These are phyloP conservation scores for Craseonycteris thonglongyai DNA, from an alignment of 2,113 vertebrate genomes.

Conservation along the genomic window DNA sequence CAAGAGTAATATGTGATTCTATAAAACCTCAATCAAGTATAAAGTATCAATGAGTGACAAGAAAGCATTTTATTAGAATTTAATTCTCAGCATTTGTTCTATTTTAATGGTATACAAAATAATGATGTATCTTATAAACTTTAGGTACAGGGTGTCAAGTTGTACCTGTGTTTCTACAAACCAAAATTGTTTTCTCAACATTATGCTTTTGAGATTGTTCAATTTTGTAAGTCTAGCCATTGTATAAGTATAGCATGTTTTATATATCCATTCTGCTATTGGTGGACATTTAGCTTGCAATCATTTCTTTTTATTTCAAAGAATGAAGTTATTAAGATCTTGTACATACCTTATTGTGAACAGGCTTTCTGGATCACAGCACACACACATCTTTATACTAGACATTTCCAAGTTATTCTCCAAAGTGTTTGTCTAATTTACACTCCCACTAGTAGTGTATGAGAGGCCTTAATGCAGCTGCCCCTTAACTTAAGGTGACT, in stretches of 20 bases:
- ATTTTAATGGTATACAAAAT: neutral
- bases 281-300: neutral
- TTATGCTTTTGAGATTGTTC: neutral
- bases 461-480: neutral
- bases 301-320: neutral
- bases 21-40: neutral
- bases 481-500: too few species aligned
- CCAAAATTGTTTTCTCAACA: neutral
- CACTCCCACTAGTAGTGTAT: accelerated
- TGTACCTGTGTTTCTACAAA: neutral
- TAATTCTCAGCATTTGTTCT: neutral
- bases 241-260: neutral
- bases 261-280: neutral
- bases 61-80: neutral
- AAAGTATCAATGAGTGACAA: neutral
- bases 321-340: neutral
- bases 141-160: neutral
- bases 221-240: neutral
- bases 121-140: neutral
- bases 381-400: neutral
- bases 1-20: neutral
- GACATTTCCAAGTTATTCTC: neutral
- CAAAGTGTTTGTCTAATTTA: neutral
- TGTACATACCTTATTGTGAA: neutral
- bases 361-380: neutral